Evolutionary conservation across 37 sponge, comb jelly and placozoan species (phyloP), one percentile per base, ranked within the genome.

Genomic region (Petrosia ficiformis): DNA sequence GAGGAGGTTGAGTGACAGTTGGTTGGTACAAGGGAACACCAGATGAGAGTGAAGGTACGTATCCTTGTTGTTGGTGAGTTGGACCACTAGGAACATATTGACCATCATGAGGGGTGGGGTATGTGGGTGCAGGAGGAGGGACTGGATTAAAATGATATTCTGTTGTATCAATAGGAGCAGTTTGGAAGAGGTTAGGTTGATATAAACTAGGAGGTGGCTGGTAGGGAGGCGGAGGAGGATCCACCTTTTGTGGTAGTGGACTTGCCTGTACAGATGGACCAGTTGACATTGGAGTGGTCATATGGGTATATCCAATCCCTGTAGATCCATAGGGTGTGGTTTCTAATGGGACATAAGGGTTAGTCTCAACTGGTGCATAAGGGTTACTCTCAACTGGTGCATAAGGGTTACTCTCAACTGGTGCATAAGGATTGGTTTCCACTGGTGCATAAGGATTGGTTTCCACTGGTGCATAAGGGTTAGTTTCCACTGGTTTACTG

Each of bases 11-110:
- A 8, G 14, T 14, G 5, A 26, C 28, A 5, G 6, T n/a, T 26
- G 63, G 63, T 29, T 61, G 63, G 63, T n/a, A 61, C 63, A 61
- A 61, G 6, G 63, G 63, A 48, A 48, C 54, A 8, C 14, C 54
- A 48, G 54, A 19, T 8, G 54, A 48, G 8, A 14, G 14, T 19
- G 54, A 48, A 48, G 54, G 54, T 19, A 8, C 54, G 54, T 48
- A 48, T 48, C 14, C 14, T 48, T 8, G 54, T 26, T 24, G 28
- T 26, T 24, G 28, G 11, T 26, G 28, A 26, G 63, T 61, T 6
- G 63, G 26, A 24, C 28, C 28, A n/a, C 25, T 29, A 24, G n/a
- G 11, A 61, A 24, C n/a, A 29, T 8, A 22, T n/a, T 8, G 63
- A 61, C 5, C 63, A 8, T 5, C 28, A 61, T 11, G 26, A 6